Conservation (phyloP, 2,113 vertebrate genomes). For the Melanerpes aurifrons region DNA sequence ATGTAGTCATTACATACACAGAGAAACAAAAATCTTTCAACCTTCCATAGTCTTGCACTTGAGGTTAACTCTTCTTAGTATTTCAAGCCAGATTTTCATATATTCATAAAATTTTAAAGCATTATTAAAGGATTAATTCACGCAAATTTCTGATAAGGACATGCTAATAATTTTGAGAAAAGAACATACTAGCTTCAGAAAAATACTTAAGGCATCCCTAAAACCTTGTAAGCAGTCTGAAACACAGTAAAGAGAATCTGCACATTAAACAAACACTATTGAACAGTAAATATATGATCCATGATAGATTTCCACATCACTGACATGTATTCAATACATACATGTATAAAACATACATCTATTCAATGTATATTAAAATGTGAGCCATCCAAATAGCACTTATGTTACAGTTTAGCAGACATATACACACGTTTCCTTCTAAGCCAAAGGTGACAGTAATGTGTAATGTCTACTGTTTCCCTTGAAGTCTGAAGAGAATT, state of each 20-base stretch:
- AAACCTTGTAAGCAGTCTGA: neutral
- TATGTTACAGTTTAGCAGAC: neutral
- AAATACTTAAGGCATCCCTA: conserved; percentile 1
- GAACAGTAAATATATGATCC: neutral
- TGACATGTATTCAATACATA: neutral
- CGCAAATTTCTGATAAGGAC: conserved; percentile 45
- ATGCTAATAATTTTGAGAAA: conserved; percentile 1
- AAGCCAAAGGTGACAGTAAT: neutral
- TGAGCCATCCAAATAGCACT: neutral
- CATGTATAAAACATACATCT: neutral
- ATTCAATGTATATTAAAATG: neutral
- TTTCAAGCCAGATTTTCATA: neutral
- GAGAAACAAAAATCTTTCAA: neutral
- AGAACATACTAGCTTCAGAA: neutral
- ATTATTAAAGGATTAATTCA: conserved; percentile 27
- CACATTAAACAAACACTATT: neutral
- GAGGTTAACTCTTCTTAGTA: conserved; percentile 40
- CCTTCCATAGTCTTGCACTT: neutral
- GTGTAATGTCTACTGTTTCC: neutral
- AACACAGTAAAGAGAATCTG: neutral
- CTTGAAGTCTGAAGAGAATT: neutral
- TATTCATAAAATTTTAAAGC: conserved; percentile 17
- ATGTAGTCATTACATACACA: neutral
- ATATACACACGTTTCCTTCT: neutral
- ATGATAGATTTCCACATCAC: accelerated